Evolutionary conservation across 2,113 vertebrate genomes (phyloP).

Genomic region (Pedionomus torquatus): DNA sequence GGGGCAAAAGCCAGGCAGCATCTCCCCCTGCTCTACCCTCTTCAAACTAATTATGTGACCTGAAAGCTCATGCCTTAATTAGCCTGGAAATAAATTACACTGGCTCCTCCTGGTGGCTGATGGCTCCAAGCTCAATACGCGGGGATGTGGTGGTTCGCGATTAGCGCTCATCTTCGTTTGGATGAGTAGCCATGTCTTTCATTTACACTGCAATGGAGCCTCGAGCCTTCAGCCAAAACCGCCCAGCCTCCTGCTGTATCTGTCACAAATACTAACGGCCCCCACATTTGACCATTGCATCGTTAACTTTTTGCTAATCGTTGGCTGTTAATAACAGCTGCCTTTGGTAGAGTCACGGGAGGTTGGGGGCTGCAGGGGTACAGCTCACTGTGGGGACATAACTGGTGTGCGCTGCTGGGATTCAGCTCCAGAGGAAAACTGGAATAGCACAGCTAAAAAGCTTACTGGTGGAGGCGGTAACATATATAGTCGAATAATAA

Average conservation of each 20-base stretch:
- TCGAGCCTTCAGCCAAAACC: neutral
- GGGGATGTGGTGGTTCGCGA: accelerated
- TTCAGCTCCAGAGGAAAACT: neutral
- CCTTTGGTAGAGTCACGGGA: neutral
- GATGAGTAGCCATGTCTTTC: accelerated
- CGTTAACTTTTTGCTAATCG: accelerated
- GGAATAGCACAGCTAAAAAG: neutral
- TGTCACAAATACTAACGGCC: neutral
- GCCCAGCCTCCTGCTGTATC: neutral
- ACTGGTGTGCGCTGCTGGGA: neutral
- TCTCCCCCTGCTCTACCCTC: neutral
- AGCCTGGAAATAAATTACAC: neutral
- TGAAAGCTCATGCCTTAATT: neutral
- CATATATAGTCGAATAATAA: neutral
- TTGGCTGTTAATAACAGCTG: accelerated
- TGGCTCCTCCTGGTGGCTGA: conserved; percentile 44
- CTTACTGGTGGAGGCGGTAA: neutral
- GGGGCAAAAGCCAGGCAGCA: neutral
- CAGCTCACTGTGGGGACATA: accelerated
- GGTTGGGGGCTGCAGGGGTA: accelerated
- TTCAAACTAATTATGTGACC: neutral
- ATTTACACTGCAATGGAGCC: accelerated
- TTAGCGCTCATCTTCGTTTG: accelerated
- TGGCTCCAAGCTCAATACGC: accelerated
- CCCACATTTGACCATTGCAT: accelerated